Percentiles rank a stretch among this genome's conserved stretches.
Conservation (phyloP, 2,888 invertebrate genomes). For the Protophormia terraenovae region DNA sequence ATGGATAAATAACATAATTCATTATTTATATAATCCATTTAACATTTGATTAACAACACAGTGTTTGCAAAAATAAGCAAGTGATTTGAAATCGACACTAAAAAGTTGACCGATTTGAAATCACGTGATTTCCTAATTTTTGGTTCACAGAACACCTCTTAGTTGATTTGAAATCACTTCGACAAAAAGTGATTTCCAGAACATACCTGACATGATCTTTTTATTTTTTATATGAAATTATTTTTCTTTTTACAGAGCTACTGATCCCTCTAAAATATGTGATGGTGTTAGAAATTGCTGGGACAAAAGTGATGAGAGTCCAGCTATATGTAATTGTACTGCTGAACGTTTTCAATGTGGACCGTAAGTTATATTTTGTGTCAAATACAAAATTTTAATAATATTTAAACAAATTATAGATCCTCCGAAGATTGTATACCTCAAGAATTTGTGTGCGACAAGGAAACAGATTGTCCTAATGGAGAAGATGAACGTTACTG, state of each 20-base stretch:
- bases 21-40: no score
- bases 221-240: not conserved
- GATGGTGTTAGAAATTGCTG: slow-evolving; percentile 89
- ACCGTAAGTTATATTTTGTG: slow-evolving; percentile 79
- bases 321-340: slow-evolving; percentile 85
- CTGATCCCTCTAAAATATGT: slow-evolving; percentile 87
- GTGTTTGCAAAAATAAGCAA: no score
- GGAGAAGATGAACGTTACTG: slow-evolving; percentile 89
- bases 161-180: no score
- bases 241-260: slow-evolving; percentile 82
- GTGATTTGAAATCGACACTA: no score
- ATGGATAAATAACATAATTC: no score
- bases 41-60: no score
- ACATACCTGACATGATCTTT: no score
- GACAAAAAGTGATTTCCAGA: no score
- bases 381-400: not conserved
- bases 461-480: slow-evolving; percentile 87
- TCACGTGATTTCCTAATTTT: no score
- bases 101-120: no score
- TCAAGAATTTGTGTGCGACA: slow-evolving; percentile 89
- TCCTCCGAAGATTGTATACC: slow-evolving; percentile 85
- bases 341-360: slow-evolving; percentile 82
- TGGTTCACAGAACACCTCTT: no score
- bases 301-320: slow-evolving; percentile 89
- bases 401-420: slow-evolving; percentile 68